Evolutionary conservation across 2,888 invertebrate genomes (phyloP).

Genomic region (Aleiodes leptofemur): DNA sequence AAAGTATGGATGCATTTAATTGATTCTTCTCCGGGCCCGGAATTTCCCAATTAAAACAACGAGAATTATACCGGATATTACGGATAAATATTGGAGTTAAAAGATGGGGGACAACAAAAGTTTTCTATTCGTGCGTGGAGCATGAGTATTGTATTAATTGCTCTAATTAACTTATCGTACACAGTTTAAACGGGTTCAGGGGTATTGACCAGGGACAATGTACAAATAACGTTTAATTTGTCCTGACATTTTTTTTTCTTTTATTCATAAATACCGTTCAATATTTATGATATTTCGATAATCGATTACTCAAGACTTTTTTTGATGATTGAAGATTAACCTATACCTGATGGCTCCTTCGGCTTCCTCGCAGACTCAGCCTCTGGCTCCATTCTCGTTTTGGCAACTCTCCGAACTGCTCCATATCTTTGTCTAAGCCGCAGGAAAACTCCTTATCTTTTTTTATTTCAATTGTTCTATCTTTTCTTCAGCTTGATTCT

Average conservation of each 20-base stretch:
- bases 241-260: background rate
- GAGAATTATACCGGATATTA: constrained; percentile 15
- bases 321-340: constrained; percentile 25
- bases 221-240: background rate
- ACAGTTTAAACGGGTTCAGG: constrained; percentile 49
- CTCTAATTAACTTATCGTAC: constrained; percentile 55
- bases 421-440: constrained; percentile 61
- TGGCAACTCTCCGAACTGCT: constrained; percentile 80
- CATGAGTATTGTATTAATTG: constrained; percentile 15
- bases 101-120: background rate
- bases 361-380: constrained; percentile 84
- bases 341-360: constrained; percentile 79
- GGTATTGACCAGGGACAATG: constrained; percentile 1
- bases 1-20: constrained; percentile 1
- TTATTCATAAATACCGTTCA: background rate
- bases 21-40: background rate
- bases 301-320: background rate
- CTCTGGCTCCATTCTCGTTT: constrained; percentile 85
- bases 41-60: background rate
- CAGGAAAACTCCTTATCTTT: constrained; percentile 1
- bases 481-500: constrained; percentile 7
- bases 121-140: background rate
- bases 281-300: background rate
- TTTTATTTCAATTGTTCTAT: constrained; percentile 30
- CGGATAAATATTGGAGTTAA: background rate